Conservation (phyloP, 2,888 invertebrate genomes). For the Sinohyriopsis cumingii region DNA sequence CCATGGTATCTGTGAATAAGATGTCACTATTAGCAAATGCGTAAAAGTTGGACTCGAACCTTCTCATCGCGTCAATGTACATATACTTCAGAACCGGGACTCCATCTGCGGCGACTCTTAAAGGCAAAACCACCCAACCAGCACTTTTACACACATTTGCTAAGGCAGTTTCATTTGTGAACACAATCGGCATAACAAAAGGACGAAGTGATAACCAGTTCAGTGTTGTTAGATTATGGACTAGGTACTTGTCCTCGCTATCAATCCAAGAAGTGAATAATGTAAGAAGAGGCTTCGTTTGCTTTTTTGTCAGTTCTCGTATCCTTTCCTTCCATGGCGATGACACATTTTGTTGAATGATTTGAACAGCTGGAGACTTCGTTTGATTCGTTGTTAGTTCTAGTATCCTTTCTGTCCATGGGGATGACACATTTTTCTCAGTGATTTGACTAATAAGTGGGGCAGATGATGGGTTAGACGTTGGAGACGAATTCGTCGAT, state of each 20-base stretch:
- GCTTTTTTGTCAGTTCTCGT: constrained; percentile 5
- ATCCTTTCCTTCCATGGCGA: constrained; percentile 3
- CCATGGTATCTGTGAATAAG: constrained; percentile 47
- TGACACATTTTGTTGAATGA: too few relatives aligned
- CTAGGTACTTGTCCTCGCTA: constrained; percentile 40
- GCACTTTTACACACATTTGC: constrained; percentile 18
- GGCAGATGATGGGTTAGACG: too few relatives aligned
- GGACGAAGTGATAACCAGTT: constrained; percentile 55
- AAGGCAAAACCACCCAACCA: constrained; percentile 48
- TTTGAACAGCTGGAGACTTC: constrained; percentile 5
- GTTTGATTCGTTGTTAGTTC: constrained; percentile 7
- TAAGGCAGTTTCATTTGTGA: constrained; percentile 42
- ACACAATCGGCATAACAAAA: constrained; percentile 45
- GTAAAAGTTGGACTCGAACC: constrained; percentile 50
- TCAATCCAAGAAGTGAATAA: constrained; percentile 55
- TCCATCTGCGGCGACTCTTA: constrained; percentile 38
- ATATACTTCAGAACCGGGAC: constrained; percentile 60
- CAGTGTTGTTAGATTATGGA: constrained; percentile 47
- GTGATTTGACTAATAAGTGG: too few relatives aligned
- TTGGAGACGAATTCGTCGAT: too few relatives aligned
- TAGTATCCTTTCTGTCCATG: constrained; percentile 5
- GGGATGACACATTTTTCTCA: too few relatives aligned
- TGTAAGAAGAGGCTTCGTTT: constrained; percentile 41
- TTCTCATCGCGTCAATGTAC: constrained; percentile 50
- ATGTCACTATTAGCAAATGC: constrained; percentile 62